Evolutionary conservation across 23 tunicate species (phyloP), one percentile per base, ranked within the genome.

Genomic region (Phallusia fumigata): DNA sequence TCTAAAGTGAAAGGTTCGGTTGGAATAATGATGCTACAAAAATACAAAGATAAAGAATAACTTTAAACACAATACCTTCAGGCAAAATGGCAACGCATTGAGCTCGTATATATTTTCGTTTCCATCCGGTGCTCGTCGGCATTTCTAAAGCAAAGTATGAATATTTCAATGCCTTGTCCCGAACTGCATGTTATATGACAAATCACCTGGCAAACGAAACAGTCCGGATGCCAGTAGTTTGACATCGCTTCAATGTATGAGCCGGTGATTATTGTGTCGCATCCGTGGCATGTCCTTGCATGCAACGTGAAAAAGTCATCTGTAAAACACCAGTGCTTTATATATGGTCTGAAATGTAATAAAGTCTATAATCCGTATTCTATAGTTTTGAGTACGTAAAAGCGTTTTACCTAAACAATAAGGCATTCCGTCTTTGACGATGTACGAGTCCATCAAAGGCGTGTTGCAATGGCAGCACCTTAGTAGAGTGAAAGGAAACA

Each of bases 201-300:
- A 74, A 64, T 15, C 8, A 92, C 97, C 97, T 92, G 97, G 58
- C 97, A 92, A 26, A 92, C 97, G 40, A 92, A 92, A 73, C 97
- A 92, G 69, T 92, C 88, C 0, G 97, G 97, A 65, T 92, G 97
- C 97, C 97, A 92, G 80, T 51, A 92, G 81, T 92, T 92, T 33
- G 97, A 87, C 97, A 92, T 92, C 18, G 97, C 97, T 87, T 92
- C 97, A 32, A 92, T 92, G 83, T 92, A 92, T 11, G 97, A 92
- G 5, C 97, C 97, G 11, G 97, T 92, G 21, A 92, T 92, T 26
- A 92, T 92, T n/a, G 97, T 92, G 84, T 92, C 97, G 47, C 97
- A 92, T 1, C 97, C 97, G 78, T 92, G 97, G 76, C 97, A 92
- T 15, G 97, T 92, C 10, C 97, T 82, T 16, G 97, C 97, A 72